These are phyloP conservation scores for Polypterus senegalus DNA, from an alignment of 2,113 vertebrate species.

Conservation along the genomic window DNA sequence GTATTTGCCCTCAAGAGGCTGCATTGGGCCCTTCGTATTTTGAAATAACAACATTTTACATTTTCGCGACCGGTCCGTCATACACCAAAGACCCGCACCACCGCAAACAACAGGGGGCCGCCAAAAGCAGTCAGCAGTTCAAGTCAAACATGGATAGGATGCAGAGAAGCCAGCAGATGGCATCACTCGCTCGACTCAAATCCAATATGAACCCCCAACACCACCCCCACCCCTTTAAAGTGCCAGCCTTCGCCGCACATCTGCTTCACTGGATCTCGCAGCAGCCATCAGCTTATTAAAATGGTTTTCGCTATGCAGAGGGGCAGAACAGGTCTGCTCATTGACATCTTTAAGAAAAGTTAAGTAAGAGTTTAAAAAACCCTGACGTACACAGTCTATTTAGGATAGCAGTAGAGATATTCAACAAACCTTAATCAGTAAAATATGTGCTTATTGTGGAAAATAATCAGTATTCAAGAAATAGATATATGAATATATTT, in stretches of 20 bases:
- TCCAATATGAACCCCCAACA: no score
- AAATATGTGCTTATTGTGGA: constrained; percentile 52
- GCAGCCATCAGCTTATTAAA: neutral
- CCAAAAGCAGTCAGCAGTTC: no score
- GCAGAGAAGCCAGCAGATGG: no score
- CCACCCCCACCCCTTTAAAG: no score
- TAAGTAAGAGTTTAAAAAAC: constrained; percentile 26
- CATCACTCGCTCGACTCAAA: no score
- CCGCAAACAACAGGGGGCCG: no score
- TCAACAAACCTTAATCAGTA: constrained; percentile 39
- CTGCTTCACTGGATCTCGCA: constrained; percentile 1
- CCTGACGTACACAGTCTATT: constrained; percentile 32
- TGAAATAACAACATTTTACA: no score
- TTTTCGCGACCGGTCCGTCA: no score
- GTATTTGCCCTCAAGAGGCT: no score
- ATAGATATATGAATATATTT: constrained; percentile 22
- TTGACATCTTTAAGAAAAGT: constrained; percentile 15
- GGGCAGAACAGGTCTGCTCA: constrained; percentile 19
- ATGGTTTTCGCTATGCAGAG: neutral
- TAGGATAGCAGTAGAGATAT: constrained; percentile 32
- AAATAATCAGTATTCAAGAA: constrained; percentile 38
- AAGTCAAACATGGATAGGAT: no score
- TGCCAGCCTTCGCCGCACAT: neutral
- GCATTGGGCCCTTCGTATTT: no score
- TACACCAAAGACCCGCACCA: no score